Conservation (phyloP, 2,113 vertebrate genomes). For the Hippocampus zosterae region DNA sequence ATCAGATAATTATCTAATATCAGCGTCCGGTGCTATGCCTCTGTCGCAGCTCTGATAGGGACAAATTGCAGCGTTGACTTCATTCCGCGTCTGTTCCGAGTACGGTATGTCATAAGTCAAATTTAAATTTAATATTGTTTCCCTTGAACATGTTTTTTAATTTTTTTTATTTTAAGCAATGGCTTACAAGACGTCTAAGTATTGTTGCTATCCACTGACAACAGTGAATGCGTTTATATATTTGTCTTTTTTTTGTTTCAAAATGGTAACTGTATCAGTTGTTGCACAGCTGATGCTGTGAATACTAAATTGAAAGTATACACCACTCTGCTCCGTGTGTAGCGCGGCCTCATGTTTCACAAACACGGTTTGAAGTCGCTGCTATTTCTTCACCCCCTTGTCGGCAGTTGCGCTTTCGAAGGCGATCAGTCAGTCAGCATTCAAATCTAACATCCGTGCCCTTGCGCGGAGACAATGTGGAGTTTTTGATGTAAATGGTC, state of each 20-base stretch:
- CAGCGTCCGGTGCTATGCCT: no score
- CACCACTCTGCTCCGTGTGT: conserved; percentile 12
- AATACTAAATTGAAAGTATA: neutral
- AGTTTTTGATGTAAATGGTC: neutral
- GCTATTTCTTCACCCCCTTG: conserved; percentile 32
- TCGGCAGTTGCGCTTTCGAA: conserved; percentile 37
- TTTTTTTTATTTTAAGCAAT: no score
- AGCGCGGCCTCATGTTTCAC: conserved; percentile 15
- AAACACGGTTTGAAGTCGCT: conserved; percentile 10
- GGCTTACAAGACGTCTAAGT: no score
- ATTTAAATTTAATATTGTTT: no score
- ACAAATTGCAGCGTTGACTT: no score
- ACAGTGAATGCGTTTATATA: no score
- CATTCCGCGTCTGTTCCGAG: no score
- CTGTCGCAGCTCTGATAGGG: no score
- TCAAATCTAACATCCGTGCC: neutral
- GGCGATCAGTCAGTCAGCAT: conserved; percentile 7
- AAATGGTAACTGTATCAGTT: neutral
- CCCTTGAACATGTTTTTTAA: no score
- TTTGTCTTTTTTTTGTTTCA: neutral
- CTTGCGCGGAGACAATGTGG: neutral
- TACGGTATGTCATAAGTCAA: no score
- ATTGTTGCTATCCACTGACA: no score
- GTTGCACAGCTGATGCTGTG: neutral
- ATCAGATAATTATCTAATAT: no score